Percentiles rank a stretch among this genome's conserved stretches.
phyloP scores from a whole-genome alignment of 2,888 invertebrate genomes.

The Petrolisthes manimaculis region DNA sequence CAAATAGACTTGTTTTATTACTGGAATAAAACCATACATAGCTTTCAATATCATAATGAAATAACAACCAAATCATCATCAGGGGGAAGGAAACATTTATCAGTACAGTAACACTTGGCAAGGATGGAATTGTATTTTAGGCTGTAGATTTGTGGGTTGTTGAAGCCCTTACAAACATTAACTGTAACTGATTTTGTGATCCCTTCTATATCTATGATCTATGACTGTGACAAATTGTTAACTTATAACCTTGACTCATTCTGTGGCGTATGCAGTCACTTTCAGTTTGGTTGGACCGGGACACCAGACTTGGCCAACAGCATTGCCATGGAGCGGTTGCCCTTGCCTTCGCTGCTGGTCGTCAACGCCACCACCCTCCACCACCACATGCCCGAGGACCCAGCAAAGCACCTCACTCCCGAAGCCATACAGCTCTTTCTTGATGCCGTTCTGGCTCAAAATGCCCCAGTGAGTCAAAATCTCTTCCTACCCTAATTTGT shows the following conservation, averaged over 20 bases:
- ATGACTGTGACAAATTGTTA: background rate
- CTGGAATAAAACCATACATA: too few relatives aligned
- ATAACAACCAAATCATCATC: too few relatives aligned
- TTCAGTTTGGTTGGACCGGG: slow-evolving; percentile 97
- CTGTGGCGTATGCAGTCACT: slow-evolving; percentile 71
- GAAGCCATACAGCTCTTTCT: slow-evolving; percentile 83
- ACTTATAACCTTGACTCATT: too few relatives aligned
- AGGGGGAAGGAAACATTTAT: too few relatives aligned
- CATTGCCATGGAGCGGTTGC: slow-evolving; percentile 88
- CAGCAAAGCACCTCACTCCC: slow-evolving; percentile 82
- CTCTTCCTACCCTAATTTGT: too few relatives aligned
- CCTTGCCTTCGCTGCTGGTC: slow-evolving; percentile 87
- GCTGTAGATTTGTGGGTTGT: background rate
- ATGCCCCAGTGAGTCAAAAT: slow-evolving; percentile 77
- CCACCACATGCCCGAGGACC: slow-evolving; percentile 89
- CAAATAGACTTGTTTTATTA: too few relatives aligned
- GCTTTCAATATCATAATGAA: too few relatives aligned
- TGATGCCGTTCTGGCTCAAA: slow-evolving; percentile 82
- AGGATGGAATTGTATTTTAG: too few relatives aligned
- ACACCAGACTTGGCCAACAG: slow-evolving; percentile 91
- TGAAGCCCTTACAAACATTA: background rate
- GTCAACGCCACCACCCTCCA: slow-evolving; percentile 92
- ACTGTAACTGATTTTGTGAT: slow-evolving; percentile 7
- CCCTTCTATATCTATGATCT: background rate
- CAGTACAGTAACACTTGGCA: too few relatives aligned